Percentiles rank a stretch among this genome's conserved stretches.
Evolutionary conservation across 2,113 vertebrate species (phyloP).

Genomic region (Myotis yumanensis): DNA sequence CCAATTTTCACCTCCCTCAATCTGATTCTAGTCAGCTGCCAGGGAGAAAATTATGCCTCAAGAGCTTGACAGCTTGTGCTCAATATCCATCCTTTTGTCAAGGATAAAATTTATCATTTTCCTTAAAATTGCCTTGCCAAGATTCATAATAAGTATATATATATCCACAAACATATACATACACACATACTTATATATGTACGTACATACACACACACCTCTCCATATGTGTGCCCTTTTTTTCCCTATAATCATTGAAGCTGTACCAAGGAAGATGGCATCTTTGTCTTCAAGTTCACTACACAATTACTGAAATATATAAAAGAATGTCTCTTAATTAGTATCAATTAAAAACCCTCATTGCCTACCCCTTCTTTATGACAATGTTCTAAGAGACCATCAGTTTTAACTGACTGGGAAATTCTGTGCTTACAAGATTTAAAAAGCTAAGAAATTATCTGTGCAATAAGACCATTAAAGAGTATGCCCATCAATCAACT

Average conservation of each 20-base stretch:
- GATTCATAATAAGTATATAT: not conserved
- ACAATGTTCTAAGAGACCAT: not conserved
- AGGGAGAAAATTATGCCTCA: constrained; percentile 43
- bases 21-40: constrained; percentile 52
- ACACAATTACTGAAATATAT: constrained; percentile 17
- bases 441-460: constrained; percentile 13
- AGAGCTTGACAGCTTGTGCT: constrained; percentile 50
- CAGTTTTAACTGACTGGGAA: constrained; percentile 39
- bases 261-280: not conserved
- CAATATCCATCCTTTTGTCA: constrained; percentile 47
- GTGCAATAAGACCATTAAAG: not conserved
- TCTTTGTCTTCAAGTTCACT: not conserved
- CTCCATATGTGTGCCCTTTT: not conserved
- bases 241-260: constrained; percentile 17
- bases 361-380: not conserved
- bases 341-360: constrained; percentile 1
- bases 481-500: constrained; percentile 20
- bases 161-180: not conserved
- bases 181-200: not conserved
- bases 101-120: constrained; percentile 50
- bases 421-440: constrained; percentile 1
- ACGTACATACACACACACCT: not conserved
- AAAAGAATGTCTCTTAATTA: not conserved
- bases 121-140: constrained; percentile 49
- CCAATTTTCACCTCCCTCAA: constrained; percentile 63